These are phyloP conservation scores for Tonatia bakeri DNA, from an alignment of 2,113 vertebrate genomes.

Conservation along the genomic window DNA sequence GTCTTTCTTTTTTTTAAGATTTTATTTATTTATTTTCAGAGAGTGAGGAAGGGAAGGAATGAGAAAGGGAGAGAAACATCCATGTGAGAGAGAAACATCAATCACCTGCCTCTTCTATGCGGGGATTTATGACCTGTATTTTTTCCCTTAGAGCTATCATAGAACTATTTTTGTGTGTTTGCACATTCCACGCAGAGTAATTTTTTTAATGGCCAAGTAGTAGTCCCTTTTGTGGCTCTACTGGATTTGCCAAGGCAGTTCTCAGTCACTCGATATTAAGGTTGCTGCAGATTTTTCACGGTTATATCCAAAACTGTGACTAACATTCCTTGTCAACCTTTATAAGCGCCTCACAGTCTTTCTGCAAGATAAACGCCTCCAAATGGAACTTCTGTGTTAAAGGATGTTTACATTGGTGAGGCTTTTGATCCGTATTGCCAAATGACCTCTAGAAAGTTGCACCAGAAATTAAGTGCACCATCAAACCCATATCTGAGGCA, in stretches of 20 bases:
- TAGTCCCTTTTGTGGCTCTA: background rate
- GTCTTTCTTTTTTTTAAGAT: background rate
- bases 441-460: background rate
- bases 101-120: no score
- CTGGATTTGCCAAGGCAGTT: background rate
- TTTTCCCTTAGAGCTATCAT: background rate
- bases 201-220: background rate
- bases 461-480: background rate
- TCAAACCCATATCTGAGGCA: background rate
- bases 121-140: background rate
- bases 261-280: conserved; percentile 5
- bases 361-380: background rate
- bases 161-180: conserved; percentile 3
- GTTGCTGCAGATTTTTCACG: conserved; percentile 16
- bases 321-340: background rate
- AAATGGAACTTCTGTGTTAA: background rate
- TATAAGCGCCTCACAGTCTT: background rate
- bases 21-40: no score
- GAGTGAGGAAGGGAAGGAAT: no score
- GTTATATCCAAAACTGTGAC: background rate
- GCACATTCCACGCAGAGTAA: background rate
- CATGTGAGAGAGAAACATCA: no score
- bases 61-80: no score
- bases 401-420: background rate
- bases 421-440: background rate